Evolutionary conservation across 2,888 invertebrate species (phyloP), one percentile per base, ranked within the genome.

Genomic region (Ophioninae sp.): DNA sequence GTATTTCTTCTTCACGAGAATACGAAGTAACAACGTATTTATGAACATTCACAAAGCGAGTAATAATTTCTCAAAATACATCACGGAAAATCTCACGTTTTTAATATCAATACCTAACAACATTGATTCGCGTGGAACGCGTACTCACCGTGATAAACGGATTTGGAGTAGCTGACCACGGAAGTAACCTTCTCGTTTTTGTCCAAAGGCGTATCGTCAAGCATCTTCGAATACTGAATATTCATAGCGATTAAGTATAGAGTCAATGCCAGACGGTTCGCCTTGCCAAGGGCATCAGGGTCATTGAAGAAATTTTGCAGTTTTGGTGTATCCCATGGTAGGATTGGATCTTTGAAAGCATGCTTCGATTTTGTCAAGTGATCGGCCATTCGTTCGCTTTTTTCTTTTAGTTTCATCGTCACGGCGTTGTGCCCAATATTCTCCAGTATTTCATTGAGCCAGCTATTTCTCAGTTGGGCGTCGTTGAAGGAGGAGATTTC

Each of bases 151-250:
- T 90, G 83, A 73, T 88, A 87, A 74, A 94, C 93, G 5, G 93
- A 94, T 63, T 91, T 92, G 0, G 95, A 95, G 90, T 94, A 95
- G 86, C 94, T 92, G 1, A 93, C 83, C 10, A 94, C 93, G n/a
- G 94, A 93, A 86, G 94, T 93, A 6, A 87, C 69, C 85, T 88
- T 85, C 88, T 84, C 84, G 71, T 86, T 41, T 59, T 87, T 79
- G 87, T 92, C 77, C 88, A 89, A 77, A 93, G 86, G 76, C 69
- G 75, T 81, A 10, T 82, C 79, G 17, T 83, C 83, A 20, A 85
- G 77, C 63, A 85, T 84, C 6, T 69, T 30, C 0, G 78, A 7
- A 17, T 85, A 74, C 30, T 85, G 79, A 51, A 85, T 79, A 72
- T 88, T 82, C 51, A 92, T 88, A 2, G 90, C 83, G 5, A 93